Evolutionary conservation across 2,888 invertebrate genomes (phyloP).

Genomic region (Phragmatobia fuliginosa): DNA sequence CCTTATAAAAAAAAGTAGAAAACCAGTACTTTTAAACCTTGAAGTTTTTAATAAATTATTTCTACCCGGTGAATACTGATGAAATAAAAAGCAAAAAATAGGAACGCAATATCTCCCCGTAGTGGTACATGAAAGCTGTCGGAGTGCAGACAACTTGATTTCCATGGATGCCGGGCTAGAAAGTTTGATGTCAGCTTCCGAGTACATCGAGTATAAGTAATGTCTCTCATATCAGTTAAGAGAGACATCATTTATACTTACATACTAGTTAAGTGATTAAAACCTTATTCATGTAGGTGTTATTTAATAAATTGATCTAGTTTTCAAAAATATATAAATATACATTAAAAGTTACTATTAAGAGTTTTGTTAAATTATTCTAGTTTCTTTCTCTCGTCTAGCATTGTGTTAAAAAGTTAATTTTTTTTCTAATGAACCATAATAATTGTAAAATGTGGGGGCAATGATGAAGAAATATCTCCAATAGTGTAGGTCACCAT

Average conservation of each 20-base stretch:
- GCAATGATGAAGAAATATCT: too few relatives aligned
- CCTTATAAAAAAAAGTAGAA: background rate
- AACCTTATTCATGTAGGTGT: background rate
- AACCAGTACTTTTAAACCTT: background rate
- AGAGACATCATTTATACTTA: background rate
- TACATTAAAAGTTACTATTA: too few relatives aligned
- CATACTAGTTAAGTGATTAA: background rate
- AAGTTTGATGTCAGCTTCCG: constrained; percentile 28
- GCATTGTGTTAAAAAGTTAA: too few relatives aligned
- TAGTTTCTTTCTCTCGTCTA: too few relatives aligned
- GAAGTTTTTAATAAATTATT: background rate
- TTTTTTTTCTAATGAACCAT: too few relatives aligned
- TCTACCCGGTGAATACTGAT: constrained; percentile 19
- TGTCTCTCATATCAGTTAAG: background rate
- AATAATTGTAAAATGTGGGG: background rate
- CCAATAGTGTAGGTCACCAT: too few relatives aligned
- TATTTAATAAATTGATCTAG: too few relatives aligned
- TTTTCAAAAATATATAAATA: too few relatives aligned
- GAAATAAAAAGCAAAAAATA: constrained; percentile 21
- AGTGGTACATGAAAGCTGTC: constrained; percentile 45
- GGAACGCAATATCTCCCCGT: constrained; percentile 40
- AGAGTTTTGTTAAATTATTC: too few relatives aligned
- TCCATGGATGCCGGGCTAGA: constrained; percentile 33
- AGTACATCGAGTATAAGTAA: too few relatives aligned
- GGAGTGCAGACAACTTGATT: constrained; percentile 37